phyloP scores from a whole-genome alignment of 2,797 vertebrate species.

The Morelia viridis region DNA sequence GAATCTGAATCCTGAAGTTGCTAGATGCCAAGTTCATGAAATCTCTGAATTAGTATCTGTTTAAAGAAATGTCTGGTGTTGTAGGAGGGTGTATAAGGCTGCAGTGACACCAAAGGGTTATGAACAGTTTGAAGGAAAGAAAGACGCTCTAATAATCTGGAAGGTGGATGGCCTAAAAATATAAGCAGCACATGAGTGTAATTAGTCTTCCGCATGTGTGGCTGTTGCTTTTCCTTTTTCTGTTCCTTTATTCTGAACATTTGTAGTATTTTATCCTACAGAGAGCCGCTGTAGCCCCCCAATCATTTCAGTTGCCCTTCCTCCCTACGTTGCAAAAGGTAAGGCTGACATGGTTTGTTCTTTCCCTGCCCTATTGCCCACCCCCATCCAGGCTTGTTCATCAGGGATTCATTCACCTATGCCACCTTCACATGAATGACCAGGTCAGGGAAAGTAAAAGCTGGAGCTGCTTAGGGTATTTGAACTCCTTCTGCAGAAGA shows the following conservation, averaged over 20 bases:
- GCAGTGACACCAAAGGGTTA: background rate
- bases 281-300: background rate
- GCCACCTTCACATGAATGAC: too few species aligned
- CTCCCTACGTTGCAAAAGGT: too few species aligned
- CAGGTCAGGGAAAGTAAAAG: too few species aligned
- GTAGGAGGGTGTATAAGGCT: background rate
- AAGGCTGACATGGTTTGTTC: too few species aligned
- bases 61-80: background rate
- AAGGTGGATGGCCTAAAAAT: background rate
- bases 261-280: background rate
- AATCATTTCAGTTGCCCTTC: background rate
- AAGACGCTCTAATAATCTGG: background rate
- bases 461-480: background rate
- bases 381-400: too few species aligned
- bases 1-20: background rate
- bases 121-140: background rate
- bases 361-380: too few species aligned
- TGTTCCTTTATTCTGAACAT: background rate
- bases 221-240: background rate
- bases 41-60: background rate
- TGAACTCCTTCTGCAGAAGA: background rate
- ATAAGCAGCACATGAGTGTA: background rate
- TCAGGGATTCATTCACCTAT: too few species aligned
- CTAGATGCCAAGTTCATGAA: background rate
- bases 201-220: background rate